Base-by-base conservation (phyloP, 2,888 invertebrate genomes). In the Timandra comae region DNA sequence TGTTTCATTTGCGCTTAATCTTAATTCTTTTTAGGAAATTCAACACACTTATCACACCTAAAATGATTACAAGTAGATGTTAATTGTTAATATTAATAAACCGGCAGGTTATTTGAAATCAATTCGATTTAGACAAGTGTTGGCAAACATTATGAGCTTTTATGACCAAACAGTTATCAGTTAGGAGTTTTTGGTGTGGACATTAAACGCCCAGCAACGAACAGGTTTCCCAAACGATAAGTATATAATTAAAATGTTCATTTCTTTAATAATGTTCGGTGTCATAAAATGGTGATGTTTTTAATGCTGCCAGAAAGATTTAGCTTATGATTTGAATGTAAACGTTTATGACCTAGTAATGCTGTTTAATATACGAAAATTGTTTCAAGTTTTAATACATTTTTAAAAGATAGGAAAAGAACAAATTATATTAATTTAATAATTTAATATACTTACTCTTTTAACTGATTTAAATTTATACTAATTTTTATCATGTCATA, bases 81-180 rank as follows among this genome's bases (percentile, higher is more conserved):
- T 8, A 22, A 26, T 16, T 9, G 13, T 24, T 19, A 11, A 21
- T 27, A 10, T 35, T 20, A 33, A 35, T 33, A 33, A 33, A 10
- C 27, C 13, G 8, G 25, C 6, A 20, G 7, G 7, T 8, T 33
- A 29, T 36, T 29, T 39, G 33, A 33, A 24, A 13, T 19, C 22
- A 16, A 35, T 30, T 50, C 33, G 39, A 49, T 43, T 32, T 31
- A 19, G 30, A 35, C 36, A 41, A 46, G 44, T 54, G 47, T 49
- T 49, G 36, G 43, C 47, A 51, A 59, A 59, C 46, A 52, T 44
- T 36, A 46, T 43, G 33, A 41, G 48, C 41, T 52, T 57, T 60
- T 59, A 49, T 44, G 38, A 38, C 30, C 38, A 49, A 48, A 56
- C 46, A 52, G 46, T 49, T 46, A 50, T 47, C 41, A 39, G 41